A percentile compares a stretch with the other conserved stretches of the same genome.
phyloP scores from a whole-genome alignment of 2,888 invertebrate genomes.

The Pachymerium ferrugineum region DNA sequence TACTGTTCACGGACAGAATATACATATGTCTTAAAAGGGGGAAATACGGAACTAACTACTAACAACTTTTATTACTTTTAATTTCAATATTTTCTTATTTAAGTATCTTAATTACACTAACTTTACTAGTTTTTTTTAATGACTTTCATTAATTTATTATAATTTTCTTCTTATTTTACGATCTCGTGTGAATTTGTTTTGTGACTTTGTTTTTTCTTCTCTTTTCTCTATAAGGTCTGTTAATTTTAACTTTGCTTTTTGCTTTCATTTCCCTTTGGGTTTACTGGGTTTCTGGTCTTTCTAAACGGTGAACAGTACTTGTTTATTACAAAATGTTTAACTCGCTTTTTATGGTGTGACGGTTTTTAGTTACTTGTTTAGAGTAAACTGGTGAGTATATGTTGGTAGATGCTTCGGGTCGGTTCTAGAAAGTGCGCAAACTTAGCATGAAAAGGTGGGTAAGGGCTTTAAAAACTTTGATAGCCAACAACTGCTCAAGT shows the following conservation, averaged over 20 bases:
- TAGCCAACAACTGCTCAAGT: no score
- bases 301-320: constrained; percentile 21
- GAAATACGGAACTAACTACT: no score
- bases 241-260: constrained; percentile 19
- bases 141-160: neutral
- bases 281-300: neutral
- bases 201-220: constrained; percentile 33
- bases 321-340: neutral
- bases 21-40: no score
- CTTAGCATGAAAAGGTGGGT: neutral
- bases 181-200: constrained; percentile 17
- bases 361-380: neutral
- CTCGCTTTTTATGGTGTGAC: neutral
- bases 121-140: constrained; percentile 1
- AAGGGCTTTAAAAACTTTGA: no score
- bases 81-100: no score
- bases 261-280: no score
- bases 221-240: constrained; percentile 29
- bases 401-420: constrained; percentile 11
- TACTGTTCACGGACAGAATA: constrained; percentile 32
- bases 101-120: no score
- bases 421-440: neutral
- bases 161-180: neutral
- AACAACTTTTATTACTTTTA: no score
- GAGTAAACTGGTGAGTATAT: neutral